These are phyloP conservation scores for Acropternis orthonyx DNA, from an alignment of 2,797 vertebrate genomes.

Conservation along the genomic window DNA sequence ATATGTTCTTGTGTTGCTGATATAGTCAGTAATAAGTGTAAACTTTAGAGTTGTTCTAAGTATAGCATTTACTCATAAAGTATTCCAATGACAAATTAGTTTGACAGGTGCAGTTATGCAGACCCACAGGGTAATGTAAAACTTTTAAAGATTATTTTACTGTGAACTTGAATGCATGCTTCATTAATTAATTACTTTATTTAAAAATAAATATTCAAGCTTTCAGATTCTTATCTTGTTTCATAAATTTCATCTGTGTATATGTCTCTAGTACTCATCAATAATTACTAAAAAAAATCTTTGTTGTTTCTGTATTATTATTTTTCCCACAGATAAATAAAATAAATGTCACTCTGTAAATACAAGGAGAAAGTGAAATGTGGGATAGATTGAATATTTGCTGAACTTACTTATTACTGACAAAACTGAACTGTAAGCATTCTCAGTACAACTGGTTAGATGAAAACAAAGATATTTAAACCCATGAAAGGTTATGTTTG, in stretches of 20 bases:
- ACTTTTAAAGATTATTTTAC: background rate
- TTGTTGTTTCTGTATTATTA: background rate
- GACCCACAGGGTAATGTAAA: background rate
- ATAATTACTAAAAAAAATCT: background rate
- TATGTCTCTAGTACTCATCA: background rate
- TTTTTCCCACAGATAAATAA: background rate
- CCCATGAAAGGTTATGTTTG: background rate
- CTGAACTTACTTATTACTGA: background rate
- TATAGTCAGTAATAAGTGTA: background rate
- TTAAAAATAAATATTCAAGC: background rate
- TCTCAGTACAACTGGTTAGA: background rate
- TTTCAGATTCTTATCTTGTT: background rate
- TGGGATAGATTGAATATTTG: background rate
- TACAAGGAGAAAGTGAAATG: background rate
- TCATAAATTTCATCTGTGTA: background rate
- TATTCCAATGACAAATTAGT: background rate
- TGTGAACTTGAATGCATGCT: background rate
- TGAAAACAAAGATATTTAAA: background rate
- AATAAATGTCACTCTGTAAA: background rate
- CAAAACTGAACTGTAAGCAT: background rate
- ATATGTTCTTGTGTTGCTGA: background rate
- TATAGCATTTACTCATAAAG: background rate
- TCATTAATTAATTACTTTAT: background rate
- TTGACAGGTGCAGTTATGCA: background rate
- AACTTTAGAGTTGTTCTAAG: background rate